Base-by-base conservation (phyloP, 2,797 vertebrate genomes). In the Gastrophryne carolinensis region DNA sequence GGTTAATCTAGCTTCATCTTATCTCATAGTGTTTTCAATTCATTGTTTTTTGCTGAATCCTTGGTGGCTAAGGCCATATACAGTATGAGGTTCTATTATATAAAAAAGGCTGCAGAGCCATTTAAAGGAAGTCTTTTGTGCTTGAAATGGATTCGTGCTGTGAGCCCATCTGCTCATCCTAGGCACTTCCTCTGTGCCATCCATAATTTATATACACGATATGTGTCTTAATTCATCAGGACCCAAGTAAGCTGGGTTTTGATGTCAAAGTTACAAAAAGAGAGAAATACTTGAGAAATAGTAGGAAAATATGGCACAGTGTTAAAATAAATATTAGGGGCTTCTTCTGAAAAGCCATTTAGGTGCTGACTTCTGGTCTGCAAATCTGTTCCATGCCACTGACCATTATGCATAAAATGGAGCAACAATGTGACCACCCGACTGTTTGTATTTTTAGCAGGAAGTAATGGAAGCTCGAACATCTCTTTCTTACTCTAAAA, bases 151-250 rank as follows among this genome's bases (percentile, higher is more conserved):
- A 70, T 71, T 71, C 74, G 5, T 71, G 60, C 74, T 71, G 74
- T 49, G 74, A 64, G 44, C 50, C 74, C 67, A 71, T 77, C 74
- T 77, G 74, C 50, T 77, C 74, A 71, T 52, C 35, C n/a, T 37
- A 57, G 60, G 32, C 74, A 77, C 29, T 21, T 57, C 27, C 19
- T 63, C 66, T 77, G 34, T 62, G 58, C 67, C 60, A 77, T 77
- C 67, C 66, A 77, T 77, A 71, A 77, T 77, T 77, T 77, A 77
- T 77, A 69, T 77, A 29, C 35, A 57, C 57, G 67, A 71, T 71
- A 61, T 69, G 49, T 47, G 57, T 77, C 60, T 70, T 77, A 56
- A 77, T 77, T 77, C 49, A 71, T 77, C 74, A 64, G 13, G 34
- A 53, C 35, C 11, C 27, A 24, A 47, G 67, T 17, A 61, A 76